Evolutionary conservation across 2,888 invertebrate species (phyloP).

Genomic region (Eupithecia abbreviata): DNA sequence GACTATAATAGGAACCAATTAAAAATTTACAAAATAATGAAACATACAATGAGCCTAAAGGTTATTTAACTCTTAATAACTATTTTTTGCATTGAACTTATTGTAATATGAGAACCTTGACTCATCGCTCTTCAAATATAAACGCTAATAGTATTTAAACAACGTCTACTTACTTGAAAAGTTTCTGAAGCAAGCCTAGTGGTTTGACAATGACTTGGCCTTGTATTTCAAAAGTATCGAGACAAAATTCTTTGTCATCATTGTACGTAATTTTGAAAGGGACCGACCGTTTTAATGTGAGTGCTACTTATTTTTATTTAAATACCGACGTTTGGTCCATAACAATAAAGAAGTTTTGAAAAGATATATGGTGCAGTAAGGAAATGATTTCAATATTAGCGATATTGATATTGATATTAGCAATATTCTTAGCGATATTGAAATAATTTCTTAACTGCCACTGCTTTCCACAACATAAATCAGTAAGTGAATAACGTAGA

Average conservation of each 20-base stretch:
- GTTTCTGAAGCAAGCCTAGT: slow-evolving; percentile 29
- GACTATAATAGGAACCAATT: background rate
- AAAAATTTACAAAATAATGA: background rate
- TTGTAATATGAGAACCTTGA: slow-evolving; percentile 21
- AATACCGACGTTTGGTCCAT: background rate
- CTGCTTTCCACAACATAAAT: background rate
- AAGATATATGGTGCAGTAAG: background rate
- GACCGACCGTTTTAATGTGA: slow-evolving; percentile 18
- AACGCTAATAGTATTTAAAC: background rate
- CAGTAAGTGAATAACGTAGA: no score
- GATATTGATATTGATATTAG: no score
- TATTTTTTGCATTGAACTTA: background rate
- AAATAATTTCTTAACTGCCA: no score
- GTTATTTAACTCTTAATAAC: slow-evolving; percentile 11
- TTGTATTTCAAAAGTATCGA: slow-evolving; percentile 38
- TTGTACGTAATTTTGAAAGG: slow-evolving; percentile 37
- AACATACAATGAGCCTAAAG: background rate
- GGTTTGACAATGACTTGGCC: slow-evolving; percentile 34
- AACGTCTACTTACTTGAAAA: slow-evolving; percentile 4
- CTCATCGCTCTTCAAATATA: slow-evolving; percentile 15
- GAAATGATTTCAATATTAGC: background rate
- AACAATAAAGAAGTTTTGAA: background rate
- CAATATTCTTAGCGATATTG: no score
- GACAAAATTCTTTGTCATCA: slow-evolving; percentile 36
- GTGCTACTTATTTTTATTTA: background rate